phyloP scores from a whole-genome alignment of 2,888 invertebrate genomes.

The Elysia crispata region DNA sequence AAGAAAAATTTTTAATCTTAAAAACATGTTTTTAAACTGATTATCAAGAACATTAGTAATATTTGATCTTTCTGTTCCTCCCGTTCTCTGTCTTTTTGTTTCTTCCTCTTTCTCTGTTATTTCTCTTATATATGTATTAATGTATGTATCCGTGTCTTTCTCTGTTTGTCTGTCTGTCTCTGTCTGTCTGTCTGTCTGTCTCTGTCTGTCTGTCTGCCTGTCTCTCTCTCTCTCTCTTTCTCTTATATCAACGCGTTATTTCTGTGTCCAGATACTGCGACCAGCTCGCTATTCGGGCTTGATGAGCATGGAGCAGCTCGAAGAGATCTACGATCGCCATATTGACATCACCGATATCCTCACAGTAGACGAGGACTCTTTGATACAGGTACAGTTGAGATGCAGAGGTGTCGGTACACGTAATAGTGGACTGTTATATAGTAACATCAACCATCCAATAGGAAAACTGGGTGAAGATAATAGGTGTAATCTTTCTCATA shows the following conservation, averaged over 20 bases:
- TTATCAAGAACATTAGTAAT: too few relatives aligned
- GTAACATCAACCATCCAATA: too few relatives aligned
- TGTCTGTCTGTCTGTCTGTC: too few relatives aligned
- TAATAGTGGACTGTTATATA: too few relatives aligned
- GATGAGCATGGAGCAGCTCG: conserved; percentile 58
- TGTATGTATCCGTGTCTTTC: not conserved
- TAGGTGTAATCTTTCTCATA: too few relatives aligned
- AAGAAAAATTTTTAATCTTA: too few relatives aligned
- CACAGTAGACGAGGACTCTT: conserved; percentile 42
- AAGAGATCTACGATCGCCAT: conserved; percentile 55
- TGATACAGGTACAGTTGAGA: conserved; percentile 25
- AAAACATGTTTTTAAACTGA: too few relatives aligned
- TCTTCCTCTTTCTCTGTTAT: too few relatives aligned
- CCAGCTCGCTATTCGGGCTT: conserved; percentile 51
- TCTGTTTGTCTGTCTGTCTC: not conserved
- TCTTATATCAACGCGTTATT: not conserved
- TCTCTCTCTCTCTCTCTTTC: not conserved
- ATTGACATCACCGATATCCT: conserved; percentile 49
- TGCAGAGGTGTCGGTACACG: not conserved
- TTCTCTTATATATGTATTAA: not conserved
- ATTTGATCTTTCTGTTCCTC: too few relatives aligned
- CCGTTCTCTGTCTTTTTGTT: too few relatives aligned
- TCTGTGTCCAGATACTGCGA: conserved; percentile 1
- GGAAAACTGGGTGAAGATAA: too few relatives aligned
- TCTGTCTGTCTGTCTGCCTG: too few relatives aligned